phyloP scores from a whole-genome alignment of 2,888 invertebrate species.

The Cataglyphis albicans region DNA sequence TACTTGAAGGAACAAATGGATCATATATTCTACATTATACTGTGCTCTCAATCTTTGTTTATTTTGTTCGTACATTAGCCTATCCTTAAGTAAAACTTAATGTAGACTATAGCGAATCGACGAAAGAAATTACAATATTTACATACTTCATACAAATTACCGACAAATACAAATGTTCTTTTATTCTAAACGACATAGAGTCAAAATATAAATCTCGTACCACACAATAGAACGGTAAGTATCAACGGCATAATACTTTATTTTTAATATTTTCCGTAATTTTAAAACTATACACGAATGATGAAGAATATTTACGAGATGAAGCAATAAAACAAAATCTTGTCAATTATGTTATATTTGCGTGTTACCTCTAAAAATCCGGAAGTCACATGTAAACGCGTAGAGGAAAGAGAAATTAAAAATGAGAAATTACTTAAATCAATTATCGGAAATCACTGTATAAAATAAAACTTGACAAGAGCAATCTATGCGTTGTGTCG shows the following conservation, averaged over 20 bases:
- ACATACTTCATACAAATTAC: slow-evolving; percentile 37
- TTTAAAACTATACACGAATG: slow-evolving; percentile 17
- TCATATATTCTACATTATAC: background rate
- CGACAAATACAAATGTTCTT: slow-evolving; percentile 24
- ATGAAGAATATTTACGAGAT: background rate
- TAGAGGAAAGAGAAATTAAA: slow-evolving; percentile 4
- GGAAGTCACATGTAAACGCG: slow-evolving; percentile 7
- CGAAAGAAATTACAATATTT: slow-evolving; percentile 45
- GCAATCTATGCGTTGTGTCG: background rate
- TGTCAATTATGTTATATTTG: background rate
- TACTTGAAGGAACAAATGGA: slow-evolving; percentile 17
- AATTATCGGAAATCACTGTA: background rate
- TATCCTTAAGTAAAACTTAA: slow-evolving; percentile 43
- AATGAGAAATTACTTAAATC: background rate
- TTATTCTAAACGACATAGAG: slow-evolving; percentile 6
- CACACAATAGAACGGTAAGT: slow-evolving; percentile 5
- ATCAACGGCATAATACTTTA: background rate
- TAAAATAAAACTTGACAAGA: slow-evolving; percentile 4
- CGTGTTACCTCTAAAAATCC: slow-evolving; percentile 44
- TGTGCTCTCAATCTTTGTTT: slow-evolving; percentile 42
- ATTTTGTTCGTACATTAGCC: slow-evolving; percentile 52
- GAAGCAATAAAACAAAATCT: background rate
- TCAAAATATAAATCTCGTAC: slow-evolving; percentile 6
- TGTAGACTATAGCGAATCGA: slow-evolving; percentile 39
- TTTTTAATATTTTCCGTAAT: background rate